Evolutionary conservation across 2,113 vertebrate genomes (phyloP).

Genomic region (Zingel zingel): DNA sequence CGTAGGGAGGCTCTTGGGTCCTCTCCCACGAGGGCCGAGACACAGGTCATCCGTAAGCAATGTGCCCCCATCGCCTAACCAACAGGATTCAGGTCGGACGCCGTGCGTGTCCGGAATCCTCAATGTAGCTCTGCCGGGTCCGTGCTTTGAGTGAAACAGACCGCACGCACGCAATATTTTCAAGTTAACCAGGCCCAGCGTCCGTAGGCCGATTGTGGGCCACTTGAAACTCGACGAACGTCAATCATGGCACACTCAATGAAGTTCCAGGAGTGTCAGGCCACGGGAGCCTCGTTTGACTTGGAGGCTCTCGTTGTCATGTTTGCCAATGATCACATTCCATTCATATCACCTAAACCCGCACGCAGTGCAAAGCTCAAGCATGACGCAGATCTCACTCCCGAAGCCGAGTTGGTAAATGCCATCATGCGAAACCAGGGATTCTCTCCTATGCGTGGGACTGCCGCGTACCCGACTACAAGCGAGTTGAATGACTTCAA

Average conservation of each 20-base stretch:
- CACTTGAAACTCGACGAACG: not conserved
- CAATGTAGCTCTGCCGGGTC: not conserved
- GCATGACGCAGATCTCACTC: too few relatives aligned
- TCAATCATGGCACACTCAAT: not conserved
- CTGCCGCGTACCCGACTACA: not conserved
- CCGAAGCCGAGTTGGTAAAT: not conserved
- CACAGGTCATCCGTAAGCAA: constrained; percentile 10
- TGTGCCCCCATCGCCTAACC: not conserved
- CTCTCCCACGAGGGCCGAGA: fast-evolving
- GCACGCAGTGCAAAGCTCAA: too few relatives aligned
- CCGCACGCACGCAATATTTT: constrained; percentile 13
- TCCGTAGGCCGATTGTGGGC: not conserved
- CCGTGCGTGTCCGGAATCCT: not conserved
- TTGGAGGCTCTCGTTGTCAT: not conserved
- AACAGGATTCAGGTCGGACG: not conserved
- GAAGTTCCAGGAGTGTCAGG: not conserved
- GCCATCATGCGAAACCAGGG: not conserved
- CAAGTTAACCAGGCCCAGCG: not conserved
- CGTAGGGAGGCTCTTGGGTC: fast-evolving
- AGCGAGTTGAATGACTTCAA: not conserved
- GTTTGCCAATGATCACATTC: not conserved
- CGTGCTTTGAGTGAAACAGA: not conserved
- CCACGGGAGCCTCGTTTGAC: not conserved
- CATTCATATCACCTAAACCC: too few relatives aligned
- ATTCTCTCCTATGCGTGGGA: not conserved